Conservation (phyloP, 2,797 vertebrate genomes). For the Thamnophis elegans region DNA sequence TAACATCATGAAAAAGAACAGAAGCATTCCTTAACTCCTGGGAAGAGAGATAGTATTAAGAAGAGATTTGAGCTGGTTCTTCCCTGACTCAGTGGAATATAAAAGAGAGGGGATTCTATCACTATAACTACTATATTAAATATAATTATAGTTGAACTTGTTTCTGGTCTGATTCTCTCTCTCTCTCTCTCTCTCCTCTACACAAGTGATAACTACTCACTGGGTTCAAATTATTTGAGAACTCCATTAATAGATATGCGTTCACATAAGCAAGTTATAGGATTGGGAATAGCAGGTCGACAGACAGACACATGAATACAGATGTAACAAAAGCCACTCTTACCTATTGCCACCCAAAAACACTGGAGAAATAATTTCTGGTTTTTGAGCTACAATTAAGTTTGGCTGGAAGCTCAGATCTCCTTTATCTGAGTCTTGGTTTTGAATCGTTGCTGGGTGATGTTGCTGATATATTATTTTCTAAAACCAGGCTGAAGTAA, state of each 20-base stretch:
- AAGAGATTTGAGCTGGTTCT: neutral
- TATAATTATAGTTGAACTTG: neutral
- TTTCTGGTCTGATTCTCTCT: neutral
- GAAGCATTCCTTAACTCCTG: neutral
- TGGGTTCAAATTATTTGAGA: neutral
- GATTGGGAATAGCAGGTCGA: neutral
- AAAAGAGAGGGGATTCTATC: neutral
- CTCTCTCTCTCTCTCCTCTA: neutral
- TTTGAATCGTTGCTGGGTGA: constrained; percentile 32
- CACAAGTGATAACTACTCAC: neutral
- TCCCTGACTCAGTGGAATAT: neutral
- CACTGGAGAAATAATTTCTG: constrained; percentile 7
- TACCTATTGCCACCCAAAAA: neutral
- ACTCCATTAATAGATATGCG: neutral
- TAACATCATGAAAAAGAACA: neutral
- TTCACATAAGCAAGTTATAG: neutral
- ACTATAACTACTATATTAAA: neutral
- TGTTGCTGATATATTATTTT: constrained; percentile 18
- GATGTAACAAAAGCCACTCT: neutral
- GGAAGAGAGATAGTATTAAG: neutral
- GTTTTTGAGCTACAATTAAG: neutral
- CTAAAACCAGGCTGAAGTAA: constrained; percentile 31
- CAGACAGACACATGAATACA: neutral
- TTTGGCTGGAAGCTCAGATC: constrained; percentile 15
- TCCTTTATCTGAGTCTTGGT: constrained; percentile 3